Evolutionary conservation across 2,797 vertebrate species (phyloP), one percentile per base, ranked within the genome.

Genomic region (Rhinichthys osculus): DNA sequence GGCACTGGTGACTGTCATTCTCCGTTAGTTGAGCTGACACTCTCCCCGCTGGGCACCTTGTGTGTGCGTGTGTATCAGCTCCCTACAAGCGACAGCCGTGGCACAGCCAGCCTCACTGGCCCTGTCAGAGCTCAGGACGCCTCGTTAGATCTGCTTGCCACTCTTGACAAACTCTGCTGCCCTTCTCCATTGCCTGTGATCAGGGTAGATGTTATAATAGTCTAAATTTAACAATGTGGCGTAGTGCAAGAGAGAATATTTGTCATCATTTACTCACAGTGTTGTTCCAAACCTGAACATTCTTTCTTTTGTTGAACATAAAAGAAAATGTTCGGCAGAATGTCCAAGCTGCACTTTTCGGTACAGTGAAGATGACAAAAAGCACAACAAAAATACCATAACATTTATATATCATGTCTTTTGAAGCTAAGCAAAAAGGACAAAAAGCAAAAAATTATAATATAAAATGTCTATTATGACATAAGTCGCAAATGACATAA

Each of bases 1-100:
- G 78, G 83, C 87, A 78, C 84, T 83, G 81, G 54, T 87, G 70
- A 80, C 88, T 87, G 87, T 91, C 90, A 90, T 44, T 89, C 85
- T 82, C 81, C 30, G 78, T 86, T 83, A 83, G 86, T 82, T 5
- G 14, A 89, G 77, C 62, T 91, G 87, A 89, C 88, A 89, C 74
- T 89, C 81, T 86, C 66, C 54, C 80, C 83, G 77, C 5, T 86
- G 88, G 62, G 78, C 81, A 79, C 85, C 67, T 21, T 1, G 69
- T 50, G 47, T 50, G 47, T 64, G 77, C 19, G 16, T 54, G 62
- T 69, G 27, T 71, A 42, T 82, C 66, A 71, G 69, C 80, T 85
- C 82, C 54, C 35, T 59, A 59, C 71, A 66, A 40, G 73, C 13
- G 64, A 88, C 87, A 84, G 84, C 13, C 23, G 40, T 17, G 23